Base-by-base conservation (phyloP, 2,888 invertebrate species). In the Eupsilia transversa region DNA sequence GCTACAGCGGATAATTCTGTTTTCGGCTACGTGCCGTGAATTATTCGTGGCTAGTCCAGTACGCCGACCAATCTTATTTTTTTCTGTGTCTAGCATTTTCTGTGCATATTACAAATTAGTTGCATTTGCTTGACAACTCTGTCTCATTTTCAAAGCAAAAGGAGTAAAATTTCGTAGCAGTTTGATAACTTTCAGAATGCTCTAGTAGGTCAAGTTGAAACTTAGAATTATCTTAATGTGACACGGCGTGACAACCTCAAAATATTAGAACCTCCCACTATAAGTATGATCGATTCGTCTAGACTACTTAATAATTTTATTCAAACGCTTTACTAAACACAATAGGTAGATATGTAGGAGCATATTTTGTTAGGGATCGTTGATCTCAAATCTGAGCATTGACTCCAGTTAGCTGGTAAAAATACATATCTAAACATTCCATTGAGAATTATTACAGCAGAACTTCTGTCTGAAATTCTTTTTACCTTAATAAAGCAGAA, bases 11-110 rank as follows among this genome's bases (percentile, higher is more conserved):
- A 90, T 95, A 94, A 94, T 95, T 94, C 93, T 93, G 94, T 95
- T 95, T 93, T 91, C 90, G 90, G 87, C 87, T 91, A 94, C 95
- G 95, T 95, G 95, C 92, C 86, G 83, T 89, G 94, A 94, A 94
- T 94, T 89, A 91, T 92, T 92, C 93, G 89, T 83, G 89, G 86
- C 89, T 89, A 88, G 85, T 88, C 84, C 83, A 79, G 72, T 83
- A 87, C 82, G 82, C 78, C 82, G 77, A 80, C 88, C 86, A 79
- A 86, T 87, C 87, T 84, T 85, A 77, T 35, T 41, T 17, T 82
- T 82, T 84, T 86, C 74, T 78, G 41, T 74, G 49, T 73, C 57
- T 66, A 74, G 61, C 57, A 63, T 69, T 69, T 77, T 67, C 46
- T 79, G 66, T 72, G 70, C 79, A 79, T 73, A 80, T 78, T 79